Evolutionary conservation across 2,888 invertebrate species (phyloP), one percentile per base, ranked within the genome.

Genomic region (Xanthostigma xanthostigma): DNA sequence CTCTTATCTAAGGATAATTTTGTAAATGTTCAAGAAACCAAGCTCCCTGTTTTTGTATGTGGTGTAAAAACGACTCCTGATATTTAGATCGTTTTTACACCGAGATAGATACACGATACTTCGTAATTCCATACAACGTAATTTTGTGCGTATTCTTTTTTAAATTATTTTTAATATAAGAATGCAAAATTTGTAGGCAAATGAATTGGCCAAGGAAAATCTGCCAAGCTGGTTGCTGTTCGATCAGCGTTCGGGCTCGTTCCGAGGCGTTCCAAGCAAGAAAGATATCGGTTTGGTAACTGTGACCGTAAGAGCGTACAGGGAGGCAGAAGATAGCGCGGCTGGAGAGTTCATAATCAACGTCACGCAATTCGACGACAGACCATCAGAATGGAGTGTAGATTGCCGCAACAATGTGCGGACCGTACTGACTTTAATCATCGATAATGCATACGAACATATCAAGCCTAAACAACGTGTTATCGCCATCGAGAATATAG

Each of bases 181-280:
- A 36, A 48, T 14, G 41, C 36, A 50, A 43, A n/a, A 44, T 48
- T 59, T 61, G 37, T 53, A 74, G 74, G 69, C 68, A 37, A 69
- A 62, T 55, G 61, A 62, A 49, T 57, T 62, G 35, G 60, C 62
- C 41, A 64, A 65, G 13, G 64, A 65, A 46, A 57, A 64, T 1
- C 60, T 79, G 55, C 82, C 85, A 1, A 66, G 68, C 53, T 86
- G 86, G 86, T 66, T 86, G 57, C 71, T 78, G 53, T 84, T 84
- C 67, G 81, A 86, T 64, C 73, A 76, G 48, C 72, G 70, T 47
- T 76, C 77, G 53, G 79, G 79, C n/a, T 70, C 80, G 49, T 74
- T 90, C 60, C 76, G 79, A 64, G 89, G 89, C 13, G 75, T 89
- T 48, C 87, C 90, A 1, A 71, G 76, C 54, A 67, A 69, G 46